phyloP scores from a whole-genome alignment of 2,797 vertebrate genomes.

The Helostoma temminkii region DNA sequence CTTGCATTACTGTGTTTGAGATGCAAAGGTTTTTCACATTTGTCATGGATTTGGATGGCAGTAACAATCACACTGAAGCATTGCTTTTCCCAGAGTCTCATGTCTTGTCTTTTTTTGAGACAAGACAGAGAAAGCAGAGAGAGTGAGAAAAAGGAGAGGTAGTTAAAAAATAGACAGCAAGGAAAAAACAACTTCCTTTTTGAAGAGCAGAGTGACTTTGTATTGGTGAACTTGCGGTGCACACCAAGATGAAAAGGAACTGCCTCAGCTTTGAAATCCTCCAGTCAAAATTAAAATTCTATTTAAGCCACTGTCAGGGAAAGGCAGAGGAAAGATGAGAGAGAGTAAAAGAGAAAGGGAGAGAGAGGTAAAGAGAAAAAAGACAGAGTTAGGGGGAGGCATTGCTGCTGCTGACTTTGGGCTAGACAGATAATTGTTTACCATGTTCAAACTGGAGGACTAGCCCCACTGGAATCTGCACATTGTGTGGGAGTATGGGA shows the following conservation, averaged over 20 bases:
- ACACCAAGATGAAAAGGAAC: constrained; percentile 78
- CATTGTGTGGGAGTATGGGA: constrained; percentile 78
- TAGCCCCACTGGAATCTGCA: constrained; percentile 82
- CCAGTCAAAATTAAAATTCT: constrained; percentile 85
- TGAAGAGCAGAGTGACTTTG: constrained; percentile 75
- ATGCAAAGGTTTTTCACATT: constrained; percentile 48
- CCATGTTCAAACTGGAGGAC: constrained; percentile 83
- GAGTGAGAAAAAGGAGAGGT: constrained; percentile 32
- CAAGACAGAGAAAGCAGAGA: constrained; percentile 43
- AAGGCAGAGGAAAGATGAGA: constrained; percentile 71
- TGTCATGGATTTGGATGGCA: constrained; percentile 44
- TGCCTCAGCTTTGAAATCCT: constrained; percentile 81
- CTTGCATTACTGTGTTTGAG: not conserved
- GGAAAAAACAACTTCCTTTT: constrained; percentile 72
- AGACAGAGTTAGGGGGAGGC: constrained; percentile 25
- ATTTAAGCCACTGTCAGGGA: constrained; percentile 81
- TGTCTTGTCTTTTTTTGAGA: constrained; percentile 61
- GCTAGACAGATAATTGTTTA: constrained; percentile 87
- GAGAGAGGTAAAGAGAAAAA: constrained; percentile 16
- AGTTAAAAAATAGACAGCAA: constrained; percentile 50
- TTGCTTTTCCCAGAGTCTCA: constrained; percentile 51
- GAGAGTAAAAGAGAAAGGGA: constrained; percentile 57
- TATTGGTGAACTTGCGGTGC: constrained; percentile 80
- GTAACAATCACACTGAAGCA: constrained; percentile 65
- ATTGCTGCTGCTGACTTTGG: constrained; percentile 70